Conservation (phyloP, 2,888 invertebrate species). For the Leptarthrus brevirostris region DNA sequence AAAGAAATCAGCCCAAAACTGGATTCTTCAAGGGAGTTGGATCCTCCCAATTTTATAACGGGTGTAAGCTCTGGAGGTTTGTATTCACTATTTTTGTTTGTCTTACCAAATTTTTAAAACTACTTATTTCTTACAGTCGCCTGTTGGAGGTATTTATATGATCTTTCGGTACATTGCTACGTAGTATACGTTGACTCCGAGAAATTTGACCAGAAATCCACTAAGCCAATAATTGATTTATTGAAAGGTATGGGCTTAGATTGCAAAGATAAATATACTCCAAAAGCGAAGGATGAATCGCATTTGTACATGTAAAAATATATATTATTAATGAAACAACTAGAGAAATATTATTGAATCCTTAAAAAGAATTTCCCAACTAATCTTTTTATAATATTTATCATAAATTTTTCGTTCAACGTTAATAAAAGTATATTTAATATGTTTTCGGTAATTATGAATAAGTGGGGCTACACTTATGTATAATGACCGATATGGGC, state of each 20-base stretch:
- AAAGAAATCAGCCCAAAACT: slow-evolving; percentile 59
- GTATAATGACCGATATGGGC: no score
- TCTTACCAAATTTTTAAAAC: no score
- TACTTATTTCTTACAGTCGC: slow-evolving; percentile 60
- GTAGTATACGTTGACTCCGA: slow-evolving; percentile 62
- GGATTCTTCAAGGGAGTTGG: slow-evolving; percentile 58
- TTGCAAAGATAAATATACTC: slow-evolving; percentile 59
- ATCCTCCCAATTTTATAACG: slow-evolving; percentile 64
- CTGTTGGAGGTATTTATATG: slow-evolving; percentile 61
- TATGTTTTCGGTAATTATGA: no score
- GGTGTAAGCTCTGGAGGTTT: slow-evolving; percentile 64
- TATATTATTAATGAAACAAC: no score
- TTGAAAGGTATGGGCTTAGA: slow-evolving; percentile 58
- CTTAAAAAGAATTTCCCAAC: no score
- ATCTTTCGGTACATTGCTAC: slow-evolving; percentile 59
- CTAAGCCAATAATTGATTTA: slow-evolving; percentile 62
- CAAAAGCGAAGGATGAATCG: slow-evolving; percentile 60
- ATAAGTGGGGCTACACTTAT: no score
- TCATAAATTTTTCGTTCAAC: no score
- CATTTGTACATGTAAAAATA: slow-evolving; percentile 63
- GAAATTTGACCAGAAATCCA: slow-evolving; percentile 61
- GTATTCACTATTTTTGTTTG: neutral
- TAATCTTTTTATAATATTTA: no score
- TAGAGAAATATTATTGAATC: no score
- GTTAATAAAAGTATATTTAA: no score